Base-by-base conservation (phyloP, 2,113 vertebrate genomes). In the Nanger granti region DNA sequence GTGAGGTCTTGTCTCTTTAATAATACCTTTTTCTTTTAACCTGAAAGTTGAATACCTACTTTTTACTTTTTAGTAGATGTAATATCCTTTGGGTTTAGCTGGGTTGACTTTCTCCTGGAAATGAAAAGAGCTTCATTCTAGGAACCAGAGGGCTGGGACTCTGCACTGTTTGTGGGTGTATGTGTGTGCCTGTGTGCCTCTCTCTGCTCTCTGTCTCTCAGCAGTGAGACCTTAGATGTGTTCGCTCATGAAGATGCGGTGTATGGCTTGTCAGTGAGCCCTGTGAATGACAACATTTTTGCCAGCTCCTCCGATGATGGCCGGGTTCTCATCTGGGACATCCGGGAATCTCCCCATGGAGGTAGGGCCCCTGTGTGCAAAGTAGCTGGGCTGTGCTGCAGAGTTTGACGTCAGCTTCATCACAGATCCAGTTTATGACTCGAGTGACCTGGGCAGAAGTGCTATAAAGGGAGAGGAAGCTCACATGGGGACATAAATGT, bases 311-410 rank as follows among this genome's bases (percentile, higher is more conserved):
- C 99, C 8, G 99, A 99, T 64, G 99, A 99, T 90, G 99, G 99
- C 17, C 99, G 99, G 0, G 99, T 99, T 96, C 99, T 99, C 31
- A 99, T 99, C n/a, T 99, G 99, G 99, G 99, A 99, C 98, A 99
- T 99, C 62, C 98, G 99, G 44, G 99, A 99, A 92, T 99, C 99
- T n/a, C 99, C 99, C 4, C 99, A 99, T 57, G 99, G 99, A 99
- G 99, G 99, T 99, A 98, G 97, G 52, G 47, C 82, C 96, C 12
- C 66, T 92, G 59, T 62, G 47, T 22, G 89, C 95, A 96, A 93
- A 59, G 15, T 62, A 96, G 0, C 57, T 96, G 66, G 47, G 80
- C 60, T 92, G 52, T 93, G 22, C 89, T 96, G 26, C 91, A 83
- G 41, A 92, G 64, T 93, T 95, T 96, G 29, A 88, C 80, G 11